Base-by-base conservation (phyloP, 2,797 vertebrate genomes). In the Siniperca scherzeri region DNA sequence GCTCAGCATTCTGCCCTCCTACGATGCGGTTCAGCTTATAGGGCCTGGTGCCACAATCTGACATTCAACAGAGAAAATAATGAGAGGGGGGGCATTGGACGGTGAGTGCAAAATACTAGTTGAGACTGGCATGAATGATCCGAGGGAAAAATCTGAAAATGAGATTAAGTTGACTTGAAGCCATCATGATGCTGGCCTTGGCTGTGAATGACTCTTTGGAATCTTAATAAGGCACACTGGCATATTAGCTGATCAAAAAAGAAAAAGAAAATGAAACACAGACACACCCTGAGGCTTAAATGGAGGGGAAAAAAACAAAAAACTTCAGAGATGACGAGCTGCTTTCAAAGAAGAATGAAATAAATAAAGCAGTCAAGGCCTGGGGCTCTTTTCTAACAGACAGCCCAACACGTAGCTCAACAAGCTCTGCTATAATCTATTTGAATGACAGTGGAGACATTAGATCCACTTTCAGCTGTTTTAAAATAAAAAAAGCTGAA, bases 21-120 rank as follows among this genome's bases (percentile, higher is more conserved):
- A 97, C 96, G 11, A 97, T 97, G 53, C 96, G 95, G 83, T 95
- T 96, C 85, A 96, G 94, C 81, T 97, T 96, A 76, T 95, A 97
- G 3, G 96, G 96, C 79, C 96, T 92, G 66, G 82, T 90, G 46
- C 96, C 96, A 75, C 96, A 96, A 13, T 79, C 96, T 96, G 83
- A 42, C 75, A 88, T 79, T 78, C 40, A 78, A 79, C 69, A 78
- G 40, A 79, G 42, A 70, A 80, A 6, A 59, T 42, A 64, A 69
- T 44, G 40, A 82, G 69, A 74, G 46, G 59, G 64, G 44, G 10
- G 68, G n/a, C 0, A 0, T 2, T 33, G 56, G 44, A 76, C 38
- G 6, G 61, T 33, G 66, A 85, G 50, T 19, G 53, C 53, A 78
- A 75, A 71, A 52, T 13, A 76, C 30, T 14, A 79, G 40, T 60